Evolutionary conservation across 2,888 invertebrate species (phyloP), one percentile per base, ranked within the genome.

Genomic region (Drosophila histrio): DNA sequence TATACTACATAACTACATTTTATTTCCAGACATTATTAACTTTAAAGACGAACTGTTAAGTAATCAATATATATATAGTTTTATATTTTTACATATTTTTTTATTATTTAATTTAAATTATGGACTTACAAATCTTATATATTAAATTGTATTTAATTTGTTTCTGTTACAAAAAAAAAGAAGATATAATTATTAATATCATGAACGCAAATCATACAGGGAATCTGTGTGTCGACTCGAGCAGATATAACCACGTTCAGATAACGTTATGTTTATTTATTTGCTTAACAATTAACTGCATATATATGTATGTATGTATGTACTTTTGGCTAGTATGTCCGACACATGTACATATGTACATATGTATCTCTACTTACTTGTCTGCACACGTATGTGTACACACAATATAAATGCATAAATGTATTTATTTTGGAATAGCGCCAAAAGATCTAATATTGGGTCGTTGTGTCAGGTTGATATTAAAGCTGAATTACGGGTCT

Each of bases 271-370:
- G 63, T 82, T 79, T 86, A 82, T 83, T 64, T 83, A 79, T 79
- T 86, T 82, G 80, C 83, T 63, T 59, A 75, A 72, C 65, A 79
- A 86, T 86, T 86, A 79, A 82, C 64, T 52, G 60, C 47, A 46
- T 61, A 61, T 61, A 50, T 36, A 15, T 38, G 19, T 22, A 49
- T 9, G 17, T 32, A 46, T 46, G 22, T 44, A 46, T 46, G 30
- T 17, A 44, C 28, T 34, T 38, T 39, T 28, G 21, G 38, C 21
- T 28, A n/a, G n/a, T n/a, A 38, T 38, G 26, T 19, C 46, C 30
- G 30, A 46, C 46, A 46, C n/a, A n/a, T n/a, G n/a, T n/a, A n/a
- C n/a, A n/a, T n/a, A n/a, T n/a, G n/a, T n/a, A n/a, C n/a, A n/a
- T n/a, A n/a, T 21, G 30, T 46, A 32, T 21, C 46, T 2, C 9